Base-by-base conservation (phyloP, 2,888 invertebrate species). In the Spisula solida region DNA sequence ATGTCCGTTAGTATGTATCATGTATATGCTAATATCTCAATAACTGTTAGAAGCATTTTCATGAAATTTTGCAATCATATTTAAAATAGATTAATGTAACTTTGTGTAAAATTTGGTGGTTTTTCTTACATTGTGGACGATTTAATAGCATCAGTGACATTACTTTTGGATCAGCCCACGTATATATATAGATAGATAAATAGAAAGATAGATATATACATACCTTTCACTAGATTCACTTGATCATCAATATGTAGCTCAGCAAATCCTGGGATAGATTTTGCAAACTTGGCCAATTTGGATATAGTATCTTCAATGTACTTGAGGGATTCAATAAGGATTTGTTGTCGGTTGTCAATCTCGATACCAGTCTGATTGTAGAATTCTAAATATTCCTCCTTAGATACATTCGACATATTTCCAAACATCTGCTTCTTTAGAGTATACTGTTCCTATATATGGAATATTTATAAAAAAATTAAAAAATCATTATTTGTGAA, bases 341-440 rank as follows among this genome's bases (percentile, higher is more conserved):
- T 91, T 29, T 95, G 94, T 75, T 94, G 93, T 29, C 96, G 82
- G 31, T 96, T 95, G 82, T 96, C 96, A 5, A 96, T 91, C 85
- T 96, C 96, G 20, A 96, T 94, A 1, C 96, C 96, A 10, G 96
- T 96, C 34, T 94, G 89, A 47, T 93, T 92, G 91, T 96, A 96
- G 86, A 96, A 94, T 41, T 93, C 92, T 48, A 94, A 87, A 90
- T 96, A 96, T 82, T 96, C 96, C n/a, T 96, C 95, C 47, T 93
- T 89, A 0, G 95, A 93, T 16, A 96, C 89, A 12, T 94, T 94
- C 48, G 92, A 92, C 94, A 96, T 91, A 18, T 93, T 82, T 12
- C 96, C 96, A 92, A 96, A 96, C 85, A 96, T 92, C 81, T 95
- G 90, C 78, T 86, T 87, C 86, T 95, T 93, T 12, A 94, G 87